phyloP scores from a whole-genome alignment of 2,113 vertebrate genomes.

The Lepisosteus osseus region DNA sequence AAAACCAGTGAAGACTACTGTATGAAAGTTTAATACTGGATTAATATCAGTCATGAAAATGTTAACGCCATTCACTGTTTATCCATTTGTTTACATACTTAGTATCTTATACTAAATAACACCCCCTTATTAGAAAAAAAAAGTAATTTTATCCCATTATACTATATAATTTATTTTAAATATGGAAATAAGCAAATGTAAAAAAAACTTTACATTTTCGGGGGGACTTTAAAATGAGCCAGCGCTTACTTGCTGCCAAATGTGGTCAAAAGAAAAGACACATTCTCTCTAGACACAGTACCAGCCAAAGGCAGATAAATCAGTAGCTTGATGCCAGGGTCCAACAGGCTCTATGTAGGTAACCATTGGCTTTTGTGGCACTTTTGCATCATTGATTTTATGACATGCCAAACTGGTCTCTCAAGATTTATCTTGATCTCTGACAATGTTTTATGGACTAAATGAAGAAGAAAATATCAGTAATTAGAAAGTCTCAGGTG shows the following conservation, averaged over 20 bases:
- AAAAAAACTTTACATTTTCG: too few relatives aligned
- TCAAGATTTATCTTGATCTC: slow-evolving; percentile 45
- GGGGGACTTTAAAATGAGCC: slow-evolving; percentile 34
- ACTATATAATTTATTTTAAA: too few relatives aligned
- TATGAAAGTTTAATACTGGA: too few relatives aligned
- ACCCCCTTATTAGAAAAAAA: too few relatives aligned
- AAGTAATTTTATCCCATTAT: too few relatives aligned
- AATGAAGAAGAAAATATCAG: slow-evolving; percentile 21
- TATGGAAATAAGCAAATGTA: too few relatives aligned
- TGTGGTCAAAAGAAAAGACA: slow-evolving; percentile 62
- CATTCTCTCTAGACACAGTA: slow-evolving; percentile 50
- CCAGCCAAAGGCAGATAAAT: slow-evolving; percentile 62
- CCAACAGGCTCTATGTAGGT: slow-evolving; percentile 43
- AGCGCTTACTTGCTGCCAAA: slow-evolving; percentile 55
- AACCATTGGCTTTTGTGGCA: slow-evolving; percentile 49
- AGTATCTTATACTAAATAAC: too few relatives aligned
- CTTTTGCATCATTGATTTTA: slow-evolving; percentile 55
- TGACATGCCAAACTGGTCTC: slow-evolving; percentile 51
- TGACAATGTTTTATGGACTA: slow-evolving; percentile 43
- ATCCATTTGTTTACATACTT: too few relatives aligned
- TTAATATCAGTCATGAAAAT: too few relatives aligned
- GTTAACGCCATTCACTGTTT: too few relatives aligned
- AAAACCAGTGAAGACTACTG: too few relatives aligned
- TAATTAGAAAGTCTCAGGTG: slow-evolving; percentile 42
- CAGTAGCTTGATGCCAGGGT: slow-evolving; percentile 49